Base-by-base conservation (phyloP, 2,797 vertebrate genomes). In the Pterois miles region DNA sequence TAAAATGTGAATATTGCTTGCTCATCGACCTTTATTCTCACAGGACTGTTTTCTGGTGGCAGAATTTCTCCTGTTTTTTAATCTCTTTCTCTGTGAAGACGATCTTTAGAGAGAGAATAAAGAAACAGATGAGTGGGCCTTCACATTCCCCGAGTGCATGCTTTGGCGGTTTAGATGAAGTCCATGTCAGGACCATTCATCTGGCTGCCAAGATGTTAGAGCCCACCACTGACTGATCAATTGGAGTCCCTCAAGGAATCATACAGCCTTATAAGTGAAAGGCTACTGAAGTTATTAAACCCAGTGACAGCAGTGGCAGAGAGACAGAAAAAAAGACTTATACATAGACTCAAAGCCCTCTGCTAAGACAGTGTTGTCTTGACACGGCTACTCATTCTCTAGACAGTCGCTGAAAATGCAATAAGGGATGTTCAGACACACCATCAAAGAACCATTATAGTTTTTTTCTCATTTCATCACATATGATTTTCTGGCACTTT, bases 271-370 rank as follows among this genome's bases (percentile, higher is more conserved):
- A 85, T 85, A 91, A 94, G 89, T 93, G 88, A 94, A 92, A 91
- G 90, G 84, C 83, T 88, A 89, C 88, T 82, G 88, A 87, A 93
- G 89, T 92, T 93, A 94, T 95, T 93, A 93, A 93, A 94, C 91
- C 89, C 76, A 82, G 81, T 82, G 91, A 89, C 88, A 87, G 82
- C 72, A 27, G 65, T 25, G 4, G 80, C 66, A 74, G 62, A 76
- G 31, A 71, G 58, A 59, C 65, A 84, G 60, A 81, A 46, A 20
- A 38, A 74, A 67, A 60, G 57, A 84, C 74, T 58, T 23, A 38
- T 46, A 70, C 68, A 71, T 25, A 34, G 66, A 80, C 34, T 65
- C 65, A 65, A 79, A 82, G 38, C 53, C 50, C 23, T 63, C 66
- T 74, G 64, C 58, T 31, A 64, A 82, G 66, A 83, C 71, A 73